Conservation (phyloP, 2,113 vertebrate species). For the Solea solea region DNA sequence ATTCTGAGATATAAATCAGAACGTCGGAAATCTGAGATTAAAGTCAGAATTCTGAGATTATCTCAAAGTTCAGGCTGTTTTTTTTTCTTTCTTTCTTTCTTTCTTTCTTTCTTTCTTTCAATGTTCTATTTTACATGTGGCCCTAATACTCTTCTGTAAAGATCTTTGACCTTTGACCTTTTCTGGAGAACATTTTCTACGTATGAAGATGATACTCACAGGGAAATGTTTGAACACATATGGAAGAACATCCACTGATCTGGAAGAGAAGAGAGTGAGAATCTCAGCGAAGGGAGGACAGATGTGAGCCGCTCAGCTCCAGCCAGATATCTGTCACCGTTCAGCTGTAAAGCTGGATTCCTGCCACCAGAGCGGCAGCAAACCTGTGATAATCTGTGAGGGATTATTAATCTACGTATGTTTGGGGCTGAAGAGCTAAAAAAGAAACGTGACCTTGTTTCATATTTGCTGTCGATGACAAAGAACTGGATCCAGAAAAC, state of each 20-base stretch:
- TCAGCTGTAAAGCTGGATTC: constrained; percentile 51
- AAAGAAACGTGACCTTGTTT: constrained; percentile 81
- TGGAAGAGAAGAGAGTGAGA: constrained; percentile 56
- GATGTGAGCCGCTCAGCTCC: constrained; percentile 75
- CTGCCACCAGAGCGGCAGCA: constrained; percentile 27
- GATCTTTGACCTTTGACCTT: too few relatives aligned
- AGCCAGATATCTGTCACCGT: constrained; percentile 66
- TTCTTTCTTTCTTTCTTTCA: too few relatives aligned
- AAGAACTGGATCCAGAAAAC: constrained; percentile 87
- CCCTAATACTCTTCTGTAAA: too few relatives aligned
- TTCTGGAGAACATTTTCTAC: background rate
- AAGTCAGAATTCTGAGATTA: too few relatives aligned
- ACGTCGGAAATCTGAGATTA: too few relatives aligned
- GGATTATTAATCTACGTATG: too few relatives aligned
- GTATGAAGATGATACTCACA: constrained; percentile 80
- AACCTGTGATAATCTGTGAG: too few relatives aligned
- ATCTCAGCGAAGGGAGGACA: constrained; percentile 35
- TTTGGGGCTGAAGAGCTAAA: too few relatives aligned
- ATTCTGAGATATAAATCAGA: too few relatives aligned
- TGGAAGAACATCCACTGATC: constrained; percentile 89
- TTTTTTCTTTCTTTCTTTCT: too few relatives aligned
- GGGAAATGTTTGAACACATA: constrained; percentile 88
- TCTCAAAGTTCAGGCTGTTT: too few relatives aligned
- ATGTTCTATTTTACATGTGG: too few relatives aligned
- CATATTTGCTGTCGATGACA: constrained; percentile 84